Conservation (phyloP, 2,797 vertebrate species). For the Sebastes umbrosus region DNA sequence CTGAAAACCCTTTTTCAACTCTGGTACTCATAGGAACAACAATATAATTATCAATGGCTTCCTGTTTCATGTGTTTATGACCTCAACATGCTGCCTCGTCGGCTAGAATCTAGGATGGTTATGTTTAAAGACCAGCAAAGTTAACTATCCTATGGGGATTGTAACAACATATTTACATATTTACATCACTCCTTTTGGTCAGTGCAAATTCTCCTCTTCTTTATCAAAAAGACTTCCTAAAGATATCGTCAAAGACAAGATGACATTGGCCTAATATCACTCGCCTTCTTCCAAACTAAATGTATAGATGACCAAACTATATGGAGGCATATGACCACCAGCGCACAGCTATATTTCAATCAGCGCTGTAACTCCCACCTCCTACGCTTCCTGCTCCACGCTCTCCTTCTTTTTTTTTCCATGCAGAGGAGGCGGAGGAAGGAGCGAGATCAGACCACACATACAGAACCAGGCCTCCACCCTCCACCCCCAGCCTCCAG, state of each 20-base stretch:
- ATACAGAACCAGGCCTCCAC: conserved; percentile 73
- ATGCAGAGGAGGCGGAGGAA: conserved; percentile 56
- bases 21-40: background rate
- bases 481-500: conserved; percentile 64
- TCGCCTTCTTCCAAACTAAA: conserved; percentile 22
- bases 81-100: background rate
- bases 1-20: background rate
- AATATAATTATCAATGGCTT: background rate
- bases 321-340: conserved; percentile 58
- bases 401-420: conserved; percentile 56
- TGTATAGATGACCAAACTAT: conserved; percentile 27
- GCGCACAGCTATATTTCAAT: conserved; percentile 76
- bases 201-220: background rate
- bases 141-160: background rate
- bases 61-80: background rate
- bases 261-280: background rate
- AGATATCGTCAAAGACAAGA: background rate
- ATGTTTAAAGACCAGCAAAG: background rate
- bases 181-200: background rate
- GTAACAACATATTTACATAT: background rate
- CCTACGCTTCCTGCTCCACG: conserved; percentile 69
- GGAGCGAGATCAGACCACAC: conserved; percentile 68
- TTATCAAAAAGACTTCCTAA: background rate
- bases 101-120: background rate
- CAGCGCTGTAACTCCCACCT: conserved; percentile 70